Percentiles rank a stretch among this genome's conserved stretches.
Evolutionary conservation across 2,888 invertebrate species (phyloP).

Genomic region (Notodonta dromedarius): DNA sequence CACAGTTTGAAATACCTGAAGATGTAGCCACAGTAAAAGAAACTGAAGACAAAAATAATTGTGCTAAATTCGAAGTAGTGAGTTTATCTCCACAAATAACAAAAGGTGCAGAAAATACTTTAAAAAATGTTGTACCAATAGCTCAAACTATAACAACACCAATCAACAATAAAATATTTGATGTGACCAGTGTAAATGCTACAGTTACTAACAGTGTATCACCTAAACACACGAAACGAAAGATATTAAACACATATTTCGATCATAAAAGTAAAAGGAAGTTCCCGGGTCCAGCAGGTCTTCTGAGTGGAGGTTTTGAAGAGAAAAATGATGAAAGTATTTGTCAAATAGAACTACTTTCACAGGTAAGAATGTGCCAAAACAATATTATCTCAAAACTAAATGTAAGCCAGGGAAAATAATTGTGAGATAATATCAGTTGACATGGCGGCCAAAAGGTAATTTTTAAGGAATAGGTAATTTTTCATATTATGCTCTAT

Average conservation of each 20-base stretch:
- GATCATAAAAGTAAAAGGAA: constrained; percentile 73
- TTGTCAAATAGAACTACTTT: constrained; percentile 69
- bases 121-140: not conserved
- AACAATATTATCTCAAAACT: not conserved
- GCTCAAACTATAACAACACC: not conserved
- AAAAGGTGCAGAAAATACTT: not conserved
- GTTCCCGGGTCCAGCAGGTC: constrained; percentile 77
- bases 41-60: constrained; percentile 10
- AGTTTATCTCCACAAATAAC: constrained; percentile 9
- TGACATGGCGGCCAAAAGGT: no score
- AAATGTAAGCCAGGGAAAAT: no score
- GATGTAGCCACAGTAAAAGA: constrained; percentile 17
- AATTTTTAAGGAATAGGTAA: no score
- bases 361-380: constrained; percentile 59
- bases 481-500: no score
- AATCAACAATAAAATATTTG: constrained; percentile 10
- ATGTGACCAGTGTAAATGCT: constrained; percentile 8
- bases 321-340: constrained; percentile 64
- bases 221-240: constrained; percentile 68
- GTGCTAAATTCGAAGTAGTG: constrained; percentile 5
- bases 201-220: constrained; percentile 31
- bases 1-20: constrained; percentile 71
- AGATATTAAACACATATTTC: constrained; percentile 71
- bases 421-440: no score
- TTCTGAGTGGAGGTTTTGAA: constrained; percentile 63